Evolutionary conservation across 2,797 vertebrate genomes (phyloP).

Genomic region (Anableps anableps): DNA sequence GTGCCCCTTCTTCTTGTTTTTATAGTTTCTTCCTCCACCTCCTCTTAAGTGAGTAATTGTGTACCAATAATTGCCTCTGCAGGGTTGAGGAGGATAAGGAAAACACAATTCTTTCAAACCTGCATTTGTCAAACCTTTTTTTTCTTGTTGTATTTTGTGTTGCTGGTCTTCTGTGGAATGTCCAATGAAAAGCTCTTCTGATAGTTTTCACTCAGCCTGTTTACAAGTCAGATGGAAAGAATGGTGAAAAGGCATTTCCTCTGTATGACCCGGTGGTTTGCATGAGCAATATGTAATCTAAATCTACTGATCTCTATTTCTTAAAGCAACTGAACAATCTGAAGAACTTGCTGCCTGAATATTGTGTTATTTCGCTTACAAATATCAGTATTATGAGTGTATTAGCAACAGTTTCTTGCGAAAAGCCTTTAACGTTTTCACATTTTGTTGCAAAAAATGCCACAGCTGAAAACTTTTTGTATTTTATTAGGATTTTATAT

Average conservation of each 20-base stretch:
- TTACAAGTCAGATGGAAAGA: slow-evolving; percentile 61
- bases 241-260: slow-evolving; percentile 72
- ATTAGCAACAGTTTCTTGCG: not conserved
- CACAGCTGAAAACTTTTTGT: not conserved
- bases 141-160: slow-evolving; percentile 51
- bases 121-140: slow-evolving; percentile 40
- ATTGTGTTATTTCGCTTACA: slow-evolving; percentile 1
- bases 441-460: not conserved
- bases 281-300: slow-evolving; percentile 48
- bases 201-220: slow-evolving; percentile 52
- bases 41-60: slow-evolving; percentile 63
- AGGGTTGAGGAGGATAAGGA: slow-evolving; percentile 58
- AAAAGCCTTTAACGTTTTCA: not conserved
- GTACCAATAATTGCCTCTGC: slow-evolving; percentile 50
- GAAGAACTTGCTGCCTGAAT: not conserved
- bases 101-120: slow-evolving; percentile 64
- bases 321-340: slow-evolving; percentile 19
- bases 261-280: slow-evolving; percentile 49
- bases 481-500: not conserved
- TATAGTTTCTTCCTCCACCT: slow-evolving; percentile 54
- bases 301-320: slow-evolving; percentile 41
- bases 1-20: slow-evolving; percentile 60
- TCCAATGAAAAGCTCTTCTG: slow-evolving; percentile 57
- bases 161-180: slow-evolving; percentile 45
- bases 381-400: slow-evolving; percentile 6